Conservation (phyloP, 2,113 vertebrate species). For the Acanthisitta chloris region DNA sequence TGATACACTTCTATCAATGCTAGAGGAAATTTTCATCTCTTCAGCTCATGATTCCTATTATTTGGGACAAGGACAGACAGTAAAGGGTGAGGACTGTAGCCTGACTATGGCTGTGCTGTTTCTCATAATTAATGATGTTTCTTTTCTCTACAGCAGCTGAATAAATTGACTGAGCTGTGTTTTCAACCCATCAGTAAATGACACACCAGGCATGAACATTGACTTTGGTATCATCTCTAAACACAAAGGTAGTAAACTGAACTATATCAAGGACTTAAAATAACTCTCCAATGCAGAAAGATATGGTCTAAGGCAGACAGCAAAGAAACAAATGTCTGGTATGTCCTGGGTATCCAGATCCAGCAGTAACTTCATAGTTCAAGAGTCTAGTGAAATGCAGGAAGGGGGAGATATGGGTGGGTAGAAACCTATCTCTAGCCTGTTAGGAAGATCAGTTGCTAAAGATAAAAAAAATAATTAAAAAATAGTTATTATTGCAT, state of each 20-base stretch:
- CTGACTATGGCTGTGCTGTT: not conserved
- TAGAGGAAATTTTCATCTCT: not conserved
- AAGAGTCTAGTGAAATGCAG: not conserved
- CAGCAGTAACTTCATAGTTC: not conserved
- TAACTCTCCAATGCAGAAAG: not conserved
- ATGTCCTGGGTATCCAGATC: not conserved
- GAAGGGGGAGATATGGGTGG: no score
- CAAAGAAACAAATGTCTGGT: not conserved
- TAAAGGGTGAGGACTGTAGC: not conserved
- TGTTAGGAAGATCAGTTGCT: not conserved
- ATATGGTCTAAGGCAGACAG: not conserved
- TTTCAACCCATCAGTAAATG: not conserved
- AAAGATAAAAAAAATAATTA: not conserved
- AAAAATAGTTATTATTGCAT: not conserved
- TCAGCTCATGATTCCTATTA: not conserved
- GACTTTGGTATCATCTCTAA: not conserved
- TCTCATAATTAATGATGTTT: not conserved
- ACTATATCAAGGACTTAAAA: not conserved
- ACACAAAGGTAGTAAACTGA: not conserved
- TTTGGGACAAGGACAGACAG: not conserved
- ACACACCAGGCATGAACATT: not conserved
- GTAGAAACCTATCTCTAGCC: not conserved
- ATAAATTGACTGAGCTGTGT: not conserved
- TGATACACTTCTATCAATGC: not conserved
- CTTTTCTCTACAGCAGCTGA: not conserved